Conservation (phyloP, 2,888 invertebrate species). For the Amiota minor region DNA sequence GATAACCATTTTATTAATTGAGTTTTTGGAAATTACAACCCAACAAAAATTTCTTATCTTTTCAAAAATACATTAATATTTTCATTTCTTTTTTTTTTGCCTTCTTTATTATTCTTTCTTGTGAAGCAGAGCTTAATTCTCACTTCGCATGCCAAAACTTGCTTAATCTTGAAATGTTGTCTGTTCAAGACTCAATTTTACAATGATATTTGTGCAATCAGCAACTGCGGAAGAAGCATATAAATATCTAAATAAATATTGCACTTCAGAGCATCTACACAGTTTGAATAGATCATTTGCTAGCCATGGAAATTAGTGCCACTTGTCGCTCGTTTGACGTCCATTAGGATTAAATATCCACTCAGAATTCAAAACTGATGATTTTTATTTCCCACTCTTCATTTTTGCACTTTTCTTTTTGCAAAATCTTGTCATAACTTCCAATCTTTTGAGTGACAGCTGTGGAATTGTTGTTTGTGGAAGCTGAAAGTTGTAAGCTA, state of each 20-base stretch:
- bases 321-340: constrained; percentile 15
- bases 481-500: no score
- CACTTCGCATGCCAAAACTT: constrained; percentile 15
- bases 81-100: no score
- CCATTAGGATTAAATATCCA: not conserved
- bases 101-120: no score
- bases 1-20: no score
- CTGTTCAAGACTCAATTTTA: not conserved
- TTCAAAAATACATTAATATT: no score
- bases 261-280: not conserved
- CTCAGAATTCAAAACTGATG: not conserved
- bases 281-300: not conserved
- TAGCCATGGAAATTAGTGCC: not conserved
- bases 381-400: not conserved
- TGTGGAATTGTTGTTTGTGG: not conserved
- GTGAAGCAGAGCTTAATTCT: not conserved
- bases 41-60: no score
- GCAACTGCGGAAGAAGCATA: not conserved
- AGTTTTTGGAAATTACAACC: no score
- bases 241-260: not conserved
- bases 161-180: constrained; percentile 9
- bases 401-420: no score
- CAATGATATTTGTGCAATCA: not conserved
- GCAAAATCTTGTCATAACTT: not conserved
- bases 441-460: constrained; percentile 3